Base-by-base conservation (phyloP, 2,888 invertebrate species). In the Sarcophaga subvicina region DNA sequence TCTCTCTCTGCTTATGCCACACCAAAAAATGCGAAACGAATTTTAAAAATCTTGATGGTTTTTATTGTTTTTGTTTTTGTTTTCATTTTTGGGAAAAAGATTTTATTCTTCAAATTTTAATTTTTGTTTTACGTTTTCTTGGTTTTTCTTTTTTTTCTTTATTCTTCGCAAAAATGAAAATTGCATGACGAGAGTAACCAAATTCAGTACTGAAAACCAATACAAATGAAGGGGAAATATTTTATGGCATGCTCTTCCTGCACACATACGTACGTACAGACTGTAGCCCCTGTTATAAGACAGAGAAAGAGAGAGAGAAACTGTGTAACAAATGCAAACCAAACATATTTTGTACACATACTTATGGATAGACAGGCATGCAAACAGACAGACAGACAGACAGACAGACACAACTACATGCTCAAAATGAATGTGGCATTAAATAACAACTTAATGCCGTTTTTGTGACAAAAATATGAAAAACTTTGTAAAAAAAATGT, bases 371-470 rank as follows among this genome's bases (percentile, higher is more conserved):
- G 37, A 37, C 37, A 37, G 37, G 5, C 22, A 25, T 54, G 27
- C 49, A 45, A 27, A 62, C 22, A 20, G 5, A 62, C 25, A 20
- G 5, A 25, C 37, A 20, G 5, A 25, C 37, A 8, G 20, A 73
- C 67, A 66, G 10, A 73, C 67, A 66, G 5, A n/a, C 11, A 54
- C 14, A 54, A 27, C n/a, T 64, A 37, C 37, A 71, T 59, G 54
- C 27, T 11, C 3, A 70, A 59, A 73, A 81, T 37, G 73, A 83
- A 80, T 88, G 72, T 67, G 77, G 67, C 77, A 75, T 84, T 84
- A 80, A 83, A 67, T 77, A 78, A 79, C 86, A 80, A 85, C 80
- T 85, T 86, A 88, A 85, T 83, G 73, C 80, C 22, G 37, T 73
- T 80, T 78, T 67, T 80, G 73, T 80, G 83, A 77, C 73, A 71